Evolutionary conservation across 2,888 invertebrate species (phyloP), one percentile per base, ranked within the genome.

Genomic region (Brachypalpus laphriformis): DNA sequence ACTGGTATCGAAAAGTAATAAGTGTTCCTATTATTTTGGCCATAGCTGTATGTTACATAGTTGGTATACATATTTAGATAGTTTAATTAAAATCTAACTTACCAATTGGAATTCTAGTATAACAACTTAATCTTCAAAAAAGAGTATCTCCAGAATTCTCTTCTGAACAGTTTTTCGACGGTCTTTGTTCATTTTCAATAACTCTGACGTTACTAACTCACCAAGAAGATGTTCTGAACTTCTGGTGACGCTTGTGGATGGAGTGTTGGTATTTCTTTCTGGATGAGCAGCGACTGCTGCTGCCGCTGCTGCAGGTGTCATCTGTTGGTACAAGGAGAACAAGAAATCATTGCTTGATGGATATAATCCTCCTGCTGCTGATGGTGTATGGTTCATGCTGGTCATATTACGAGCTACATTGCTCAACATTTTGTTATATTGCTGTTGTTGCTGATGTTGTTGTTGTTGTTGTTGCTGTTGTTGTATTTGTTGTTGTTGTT

Each of bases 161-260:
- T 91, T 92, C 65, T 92, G 92, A 16, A 90, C 92, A 71, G 88
- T 88, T 88, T 91, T 92, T 40, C 91, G 90, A 11, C 90, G 89
- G 74, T 92, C 92, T 76, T 90, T 90, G 65, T 89, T 89, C 92
- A 92, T 92, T 88, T 92, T 92, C 1, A 92, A 81, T 8, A 92
- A 87, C 82, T 92, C 92, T 1, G 91, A 91, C 54, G 92, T 92
- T 0, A 92, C 92, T 54, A 92, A 87, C 83, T 92, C 92, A 8
- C 92, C 92, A 18, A 92, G 88, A 34, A 92, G 87, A 83, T 92
- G 91, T 75, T 92, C 92, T 3, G 92, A 92, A 22, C 89, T 89
- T 9, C 92, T 89, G 8, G 90, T 90, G n/a, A 28, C 16, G 5
- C 61, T 65, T 2, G 71, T 9, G 2, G 85, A 66, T 88, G 87